These are phyloP conservation scores for Lepilemur septentrionalis DNA, from an alignment of 2,797 vertebrate genomes.

Conservation along the genomic window DNA sequence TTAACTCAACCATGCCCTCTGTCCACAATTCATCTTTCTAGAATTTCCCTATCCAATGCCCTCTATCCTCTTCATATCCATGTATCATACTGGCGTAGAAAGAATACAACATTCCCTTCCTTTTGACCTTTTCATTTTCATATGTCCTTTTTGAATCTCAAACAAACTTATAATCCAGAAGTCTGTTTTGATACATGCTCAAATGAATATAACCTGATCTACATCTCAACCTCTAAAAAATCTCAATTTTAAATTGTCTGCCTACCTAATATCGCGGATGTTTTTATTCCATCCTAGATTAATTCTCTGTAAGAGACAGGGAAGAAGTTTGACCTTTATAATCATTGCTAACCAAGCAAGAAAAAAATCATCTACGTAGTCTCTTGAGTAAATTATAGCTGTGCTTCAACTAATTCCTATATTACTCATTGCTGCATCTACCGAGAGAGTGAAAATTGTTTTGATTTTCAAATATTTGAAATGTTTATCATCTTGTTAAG, in stretches of 20 bases:
- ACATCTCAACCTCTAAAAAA: not conserved
- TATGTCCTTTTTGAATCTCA: not conserved
- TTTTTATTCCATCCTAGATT: not conserved
- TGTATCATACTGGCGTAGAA: not conserved
- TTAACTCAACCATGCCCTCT: not conserved
- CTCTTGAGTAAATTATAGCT: not conserved
- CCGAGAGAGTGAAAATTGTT: not conserved
- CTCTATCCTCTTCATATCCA: not conserved
- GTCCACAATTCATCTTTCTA: not conserved
- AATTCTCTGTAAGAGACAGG: constrained; percentile 7
- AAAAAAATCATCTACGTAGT: not conserved
- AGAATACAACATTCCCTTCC: not conserved
- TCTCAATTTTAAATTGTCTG: not conserved
- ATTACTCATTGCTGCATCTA: not conserved
- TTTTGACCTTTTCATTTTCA: not conserved
- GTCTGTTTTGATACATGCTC: not conserved
- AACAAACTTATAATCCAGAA: not conserved
- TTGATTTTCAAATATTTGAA: not conserved
- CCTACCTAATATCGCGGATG: not conserved
- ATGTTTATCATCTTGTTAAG: not conserved
- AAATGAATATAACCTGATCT: not conserved
- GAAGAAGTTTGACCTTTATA: not conserved
- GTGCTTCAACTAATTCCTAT: not conserved
- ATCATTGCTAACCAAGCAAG: constrained; percentile 19
- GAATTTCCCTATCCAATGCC: not conserved